Evolutionary conservation across 2,113 vertebrate species (phyloP).

Genomic region (Tiliqua scincoides): DNA sequence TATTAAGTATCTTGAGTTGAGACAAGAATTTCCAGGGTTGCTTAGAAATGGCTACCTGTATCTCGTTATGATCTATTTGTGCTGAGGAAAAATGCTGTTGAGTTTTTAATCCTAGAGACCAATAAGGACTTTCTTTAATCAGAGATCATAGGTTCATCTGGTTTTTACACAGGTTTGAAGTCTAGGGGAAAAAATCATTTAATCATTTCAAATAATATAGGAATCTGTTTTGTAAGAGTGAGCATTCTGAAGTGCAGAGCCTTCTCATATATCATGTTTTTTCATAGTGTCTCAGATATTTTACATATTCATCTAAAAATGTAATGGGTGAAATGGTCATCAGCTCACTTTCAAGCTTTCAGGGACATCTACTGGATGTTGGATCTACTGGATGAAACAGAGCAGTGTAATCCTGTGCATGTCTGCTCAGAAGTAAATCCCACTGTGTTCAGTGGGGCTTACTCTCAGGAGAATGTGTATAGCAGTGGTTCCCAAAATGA

Average conservation of each 20-base stretch:
- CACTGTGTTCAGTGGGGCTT: no score
- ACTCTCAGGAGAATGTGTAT: no score
- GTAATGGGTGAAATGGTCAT: neutral
- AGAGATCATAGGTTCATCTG: neutral
- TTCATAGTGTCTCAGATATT: neutral
- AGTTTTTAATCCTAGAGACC: slow-evolving; percentile 9
- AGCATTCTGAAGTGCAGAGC: neutral
- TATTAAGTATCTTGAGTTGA: slow-evolving; percentile 1
- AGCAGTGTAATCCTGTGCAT: no score
- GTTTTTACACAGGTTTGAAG: neutral
- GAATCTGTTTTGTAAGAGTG: neutral
- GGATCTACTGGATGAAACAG: no score
- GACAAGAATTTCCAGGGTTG: slow-evolving; percentile 17
- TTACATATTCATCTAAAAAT: neutral
- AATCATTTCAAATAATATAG: neutral
- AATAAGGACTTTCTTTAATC: neutral
- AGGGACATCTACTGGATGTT: no score
- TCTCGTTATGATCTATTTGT: neutral
- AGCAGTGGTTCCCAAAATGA: no score
- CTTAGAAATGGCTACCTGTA: neutral
- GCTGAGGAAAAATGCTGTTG: neutral
- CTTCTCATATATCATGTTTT: no score
- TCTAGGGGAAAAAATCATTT: neutral
- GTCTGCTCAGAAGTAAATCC: no score
- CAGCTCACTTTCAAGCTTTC: neutral